Evolutionary conservation across 2,888 invertebrate genomes (phyloP).

Genomic region (Aphrophora alni): DNA sequence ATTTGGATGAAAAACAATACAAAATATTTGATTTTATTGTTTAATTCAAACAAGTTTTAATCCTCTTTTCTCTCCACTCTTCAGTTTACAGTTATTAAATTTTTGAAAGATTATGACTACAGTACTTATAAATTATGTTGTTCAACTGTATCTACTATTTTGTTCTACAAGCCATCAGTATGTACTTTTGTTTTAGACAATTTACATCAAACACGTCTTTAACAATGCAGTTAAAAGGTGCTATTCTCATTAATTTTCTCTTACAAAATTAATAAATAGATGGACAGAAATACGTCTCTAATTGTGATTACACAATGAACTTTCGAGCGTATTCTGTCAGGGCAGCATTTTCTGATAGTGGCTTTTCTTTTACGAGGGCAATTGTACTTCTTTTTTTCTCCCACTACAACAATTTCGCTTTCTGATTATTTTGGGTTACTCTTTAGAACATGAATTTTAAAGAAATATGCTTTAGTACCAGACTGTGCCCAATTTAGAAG

Average conservation of each 20-base stretch:
- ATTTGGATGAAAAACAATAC: too few species aligned
- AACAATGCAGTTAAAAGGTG: conserved; percentile 7
- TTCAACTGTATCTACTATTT: conserved; percentile 25
- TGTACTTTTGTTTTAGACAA: not conserved
- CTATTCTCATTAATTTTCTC: not conserved
- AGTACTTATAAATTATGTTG: too few species aligned
- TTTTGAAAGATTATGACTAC: too few species aligned
- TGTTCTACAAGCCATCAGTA: conserved; percentile 12
- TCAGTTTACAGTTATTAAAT: too few species aligned
- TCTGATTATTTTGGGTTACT: too few species aligned
- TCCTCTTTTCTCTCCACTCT: too few species aligned
- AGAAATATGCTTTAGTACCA: too few species aligned
- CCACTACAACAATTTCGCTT: conserved; percentile 14
- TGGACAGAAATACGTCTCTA: conserved; percentile 32
- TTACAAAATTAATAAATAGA: conserved; percentile 39
- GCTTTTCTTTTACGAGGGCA: conserved; percentile 20
- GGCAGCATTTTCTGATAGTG: conserved; percentile 10
- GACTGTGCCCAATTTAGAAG: too few species aligned
- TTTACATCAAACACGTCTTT: conserved; percentile 2
- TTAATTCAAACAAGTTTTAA: too few species aligned
- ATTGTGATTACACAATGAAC: conserved; percentile 37
- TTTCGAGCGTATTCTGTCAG: conserved; percentile 2
- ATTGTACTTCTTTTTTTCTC: conserved; percentile 3
- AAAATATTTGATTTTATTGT: too few species aligned
- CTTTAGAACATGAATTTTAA: too few species aligned